Evolutionary conservation across 2,113 vertebrate genomes (phyloP).

Genomic region (Gymnarchus niloticus): DNA sequence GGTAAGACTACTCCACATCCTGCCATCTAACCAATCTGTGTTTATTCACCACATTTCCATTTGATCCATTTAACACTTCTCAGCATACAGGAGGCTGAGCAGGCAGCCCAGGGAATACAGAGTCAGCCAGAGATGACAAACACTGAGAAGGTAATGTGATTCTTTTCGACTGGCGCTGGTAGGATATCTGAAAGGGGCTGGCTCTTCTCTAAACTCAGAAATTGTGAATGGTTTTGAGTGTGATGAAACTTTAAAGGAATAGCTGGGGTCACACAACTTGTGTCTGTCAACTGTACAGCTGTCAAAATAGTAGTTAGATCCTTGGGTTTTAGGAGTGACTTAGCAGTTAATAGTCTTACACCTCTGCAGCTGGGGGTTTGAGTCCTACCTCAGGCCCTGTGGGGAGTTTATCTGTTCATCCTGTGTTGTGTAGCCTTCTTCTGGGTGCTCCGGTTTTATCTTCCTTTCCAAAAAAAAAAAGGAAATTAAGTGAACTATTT

Average conservation of each 20-base stretch:
- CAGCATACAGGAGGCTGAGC: neutral
- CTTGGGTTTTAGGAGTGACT: neutral
- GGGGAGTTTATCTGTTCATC: neutral
- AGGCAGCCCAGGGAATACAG: neutral
- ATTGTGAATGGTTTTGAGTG: neutral
- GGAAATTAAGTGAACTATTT: neutral
- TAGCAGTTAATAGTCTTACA: neutral
- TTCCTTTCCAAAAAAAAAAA: neutral
- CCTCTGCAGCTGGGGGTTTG: neutral
- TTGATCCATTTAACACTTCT: slow-evolving; percentile 19
- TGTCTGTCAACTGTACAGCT: neutral
- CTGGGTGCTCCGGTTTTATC: neutral
- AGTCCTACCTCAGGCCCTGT: neutral
- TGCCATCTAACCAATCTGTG: neutral
- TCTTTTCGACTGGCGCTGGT: slow-evolving; percentile 7
- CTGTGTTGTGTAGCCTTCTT: too few relatives aligned
- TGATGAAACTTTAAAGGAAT: neutral
- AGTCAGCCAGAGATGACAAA: slow-evolving; percentile 15
- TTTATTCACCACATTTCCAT: slow-evolving; percentile 6
- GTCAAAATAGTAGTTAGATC: neutral
- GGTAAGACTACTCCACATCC: neutral
- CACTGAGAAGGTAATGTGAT: slow-evolving; percentile 14
- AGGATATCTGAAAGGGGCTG: neutral
- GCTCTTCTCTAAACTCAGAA: neutral
- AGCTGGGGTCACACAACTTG: neutral